Conservation (phyloP, 2,888 invertebrate genomes). For the Miltochrista miniata region DNA sequence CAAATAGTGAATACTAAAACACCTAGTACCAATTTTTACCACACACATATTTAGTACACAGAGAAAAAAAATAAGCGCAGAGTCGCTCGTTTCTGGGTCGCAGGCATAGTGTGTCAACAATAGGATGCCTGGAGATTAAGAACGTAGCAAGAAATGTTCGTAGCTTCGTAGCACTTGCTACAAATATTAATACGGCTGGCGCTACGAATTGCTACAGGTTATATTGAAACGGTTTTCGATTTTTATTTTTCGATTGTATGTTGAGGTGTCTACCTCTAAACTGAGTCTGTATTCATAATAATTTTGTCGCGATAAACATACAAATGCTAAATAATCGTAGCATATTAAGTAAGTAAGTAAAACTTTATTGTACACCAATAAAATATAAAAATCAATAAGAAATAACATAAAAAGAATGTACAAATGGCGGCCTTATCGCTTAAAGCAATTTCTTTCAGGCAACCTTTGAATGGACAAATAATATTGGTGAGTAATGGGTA, state of each 20-base stretch:
- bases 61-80: conserved; percentile 10
- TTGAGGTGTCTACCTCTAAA: not conserved
- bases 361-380: no score
- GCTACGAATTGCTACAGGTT: conserved; percentile 4
- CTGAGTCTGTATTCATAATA: no score
- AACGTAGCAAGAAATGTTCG: conserved; percentile 37
- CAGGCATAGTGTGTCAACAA: conserved; percentile 57
- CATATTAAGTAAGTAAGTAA: no score
- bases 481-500: no score
- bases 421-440: no score
- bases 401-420: no score
- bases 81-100: conserved; percentile 55
- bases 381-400: no score
- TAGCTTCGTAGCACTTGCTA: conserved; percentile 17
- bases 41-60: not conserved
- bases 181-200: conserved; percentile 8
- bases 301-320: no score
- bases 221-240: conserved; percentile 20
- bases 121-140: conserved; percentile 57
- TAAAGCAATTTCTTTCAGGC: no score
- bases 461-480: no score
- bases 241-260: conserved; percentile 2
- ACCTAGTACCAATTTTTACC: not conserved
- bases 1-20: not conserved
- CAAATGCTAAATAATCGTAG: no score